A percentile compares a stretch with the other conserved stretches of the same genome.
phyloP scores from a whole-genome alignment of 2,888 invertebrate species.

The Lasioglossum figueresi region DNA sequence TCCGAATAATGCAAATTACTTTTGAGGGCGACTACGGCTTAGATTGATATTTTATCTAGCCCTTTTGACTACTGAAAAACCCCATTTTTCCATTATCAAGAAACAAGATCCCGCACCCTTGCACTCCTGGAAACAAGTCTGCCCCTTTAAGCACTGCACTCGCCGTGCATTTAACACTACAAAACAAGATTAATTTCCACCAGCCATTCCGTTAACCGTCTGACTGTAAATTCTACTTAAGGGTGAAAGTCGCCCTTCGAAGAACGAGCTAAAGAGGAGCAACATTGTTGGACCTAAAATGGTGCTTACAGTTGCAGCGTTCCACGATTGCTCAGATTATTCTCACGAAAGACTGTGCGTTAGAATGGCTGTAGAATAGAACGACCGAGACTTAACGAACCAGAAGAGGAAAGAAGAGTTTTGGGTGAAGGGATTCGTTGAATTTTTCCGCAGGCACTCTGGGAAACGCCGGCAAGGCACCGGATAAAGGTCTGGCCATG shows the following conservation, averaged over 20 bases:
- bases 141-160: too few relatives aligned
- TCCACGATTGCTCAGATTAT: conserved; percentile 6
- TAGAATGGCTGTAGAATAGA: background rate
- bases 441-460: conserved; percentile 85
- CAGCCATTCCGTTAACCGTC: too few relatives aligned
- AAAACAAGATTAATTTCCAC: too few relatives aligned
- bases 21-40: too few relatives aligned
- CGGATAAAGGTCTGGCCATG: conserved; percentile 90
- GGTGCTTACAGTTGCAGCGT: background rate
- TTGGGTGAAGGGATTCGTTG: background rate
- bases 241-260: background rate
- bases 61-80: too few relatives aligned
- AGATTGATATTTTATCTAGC: too few relatives aligned
- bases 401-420: background rate
- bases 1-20: too few relatives aligned
- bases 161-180: too few relatives aligned
- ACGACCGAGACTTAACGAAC: conserved; percentile 5
- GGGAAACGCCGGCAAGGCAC: conserved; percentile 93
- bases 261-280: background rate
- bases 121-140: too few relatives aligned
- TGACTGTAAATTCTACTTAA: background rate
- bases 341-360: background rate
- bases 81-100: too few relatives aligned
- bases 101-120: too few relatives aligned
- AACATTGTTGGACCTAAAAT: too few relatives aligned